A percentile compares a stretch with the other conserved stretches of the same genome.
phyloP scores from a whole-genome alignment of 1,140 invertebrate genomes.

The Apocrypta bakeri region DNA sequence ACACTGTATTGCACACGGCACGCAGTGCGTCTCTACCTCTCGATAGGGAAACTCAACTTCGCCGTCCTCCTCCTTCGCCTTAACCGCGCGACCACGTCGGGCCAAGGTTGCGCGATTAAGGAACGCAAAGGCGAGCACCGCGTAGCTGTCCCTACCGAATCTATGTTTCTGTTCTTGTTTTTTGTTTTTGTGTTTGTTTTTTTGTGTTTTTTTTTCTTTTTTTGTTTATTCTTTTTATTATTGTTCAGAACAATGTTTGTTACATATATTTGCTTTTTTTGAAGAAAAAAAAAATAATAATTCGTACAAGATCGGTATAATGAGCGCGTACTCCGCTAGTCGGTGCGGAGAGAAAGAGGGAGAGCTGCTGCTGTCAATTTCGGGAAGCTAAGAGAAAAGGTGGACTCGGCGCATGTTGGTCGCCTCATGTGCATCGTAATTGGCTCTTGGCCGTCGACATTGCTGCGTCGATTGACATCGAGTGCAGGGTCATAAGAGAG shows the following conservation, averaged over 20 bases:
- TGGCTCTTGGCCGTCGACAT: background rate
- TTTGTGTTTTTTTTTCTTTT: slow-evolving; percentile 38
- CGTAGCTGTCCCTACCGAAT: background rate
- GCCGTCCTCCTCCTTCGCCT: slow-evolving; percentile 16
- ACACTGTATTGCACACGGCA: slow-evolving; percentile 50
- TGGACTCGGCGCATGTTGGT: background rate
- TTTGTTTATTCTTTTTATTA: slow-evolving; percentile 31
- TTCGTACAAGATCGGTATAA: background rate
- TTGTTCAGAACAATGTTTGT: background rate
- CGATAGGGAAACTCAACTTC: background rate
- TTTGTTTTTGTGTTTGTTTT: slow-evolving; percentile 34
- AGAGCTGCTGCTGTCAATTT: background rate
- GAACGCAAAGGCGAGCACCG: background rate
- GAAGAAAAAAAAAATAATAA: background rate
- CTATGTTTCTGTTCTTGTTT: slow-evolving; percentile 30
- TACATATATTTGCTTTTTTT: background rate
- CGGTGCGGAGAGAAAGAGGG: slow-evolving; percentile 1
- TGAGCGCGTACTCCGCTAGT: background rate
- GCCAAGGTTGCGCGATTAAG: background rate
- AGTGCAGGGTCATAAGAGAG: background rate
- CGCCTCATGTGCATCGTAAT: background rate
- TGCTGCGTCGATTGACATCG: background rate
- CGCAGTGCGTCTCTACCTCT: background rate
- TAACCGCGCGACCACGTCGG: background rate
- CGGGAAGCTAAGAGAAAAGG: background rate